Conservation (phyloP, 2,888 invertebrate species). For the Eristalis intricaria region DNA sequence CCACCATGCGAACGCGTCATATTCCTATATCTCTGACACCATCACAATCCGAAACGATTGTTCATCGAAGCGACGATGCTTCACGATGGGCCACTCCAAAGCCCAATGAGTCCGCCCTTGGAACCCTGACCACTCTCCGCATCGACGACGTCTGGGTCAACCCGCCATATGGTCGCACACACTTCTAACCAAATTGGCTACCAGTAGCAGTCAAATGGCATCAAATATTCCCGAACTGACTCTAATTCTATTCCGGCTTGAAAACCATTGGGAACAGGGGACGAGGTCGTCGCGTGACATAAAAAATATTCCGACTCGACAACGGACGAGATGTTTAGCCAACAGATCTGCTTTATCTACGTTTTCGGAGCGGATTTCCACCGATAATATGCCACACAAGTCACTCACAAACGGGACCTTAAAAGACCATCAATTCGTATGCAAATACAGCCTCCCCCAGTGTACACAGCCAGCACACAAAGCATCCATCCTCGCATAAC, state of each 20-base stretch:
- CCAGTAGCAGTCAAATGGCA: not conserved
- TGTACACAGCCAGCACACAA: conserved; percentile 12
- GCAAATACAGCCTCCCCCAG: conserved; percentile 35
- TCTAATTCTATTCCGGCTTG: not conserved
- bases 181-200: not conserved
- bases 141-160: not conserved
- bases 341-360: conserved; percentile 40
- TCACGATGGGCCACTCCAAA: not conserved
- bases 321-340: conserved; percentile 30
- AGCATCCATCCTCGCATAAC: conserved; percentile 14
- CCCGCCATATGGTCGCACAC: not conserved
- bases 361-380: conserved; percentile 37
- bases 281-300: not conserved
- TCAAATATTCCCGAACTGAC: not conserved
- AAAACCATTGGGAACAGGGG: not conserved
- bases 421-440: conserved; percentile 53
- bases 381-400: conserved; percentile 41
- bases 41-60: not conserved
- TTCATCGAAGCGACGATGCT: not conserved
- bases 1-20: not conserved
- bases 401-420: conserved; percentile 20
- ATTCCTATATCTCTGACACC: not conserved
- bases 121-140: not conserved
- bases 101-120: not conserved
- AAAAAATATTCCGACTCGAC: not conserved